A percentile compares a stretch with the other conserved stretches of the same genome.
These are phyloP conservation scores for Stictonetta naevosa DNA, from an alignment of 2,113 vertebrate genomes.

Conservation along the genomic window DNA sequence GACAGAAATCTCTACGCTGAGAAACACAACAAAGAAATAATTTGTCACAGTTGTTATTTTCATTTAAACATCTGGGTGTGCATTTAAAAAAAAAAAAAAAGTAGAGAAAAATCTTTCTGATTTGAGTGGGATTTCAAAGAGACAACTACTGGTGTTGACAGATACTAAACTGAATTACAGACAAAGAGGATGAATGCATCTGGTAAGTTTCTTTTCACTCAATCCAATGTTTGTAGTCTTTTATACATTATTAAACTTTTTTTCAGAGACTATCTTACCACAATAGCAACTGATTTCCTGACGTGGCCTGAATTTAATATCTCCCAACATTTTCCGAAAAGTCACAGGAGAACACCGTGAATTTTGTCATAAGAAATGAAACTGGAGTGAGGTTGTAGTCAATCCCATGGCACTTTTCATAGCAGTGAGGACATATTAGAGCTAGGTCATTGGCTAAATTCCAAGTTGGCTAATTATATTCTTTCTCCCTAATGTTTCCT, in stretches of 20 bases:
- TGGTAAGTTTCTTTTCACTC: background rate
- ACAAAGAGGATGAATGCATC: background rate
- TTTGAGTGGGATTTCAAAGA: background rate
- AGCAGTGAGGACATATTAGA: background rate
- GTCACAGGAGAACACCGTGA: background rate
- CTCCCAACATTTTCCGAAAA: background rate
- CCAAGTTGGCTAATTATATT: constrained; percentile 45
- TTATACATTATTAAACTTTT: background rate
- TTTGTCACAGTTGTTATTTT: background rate
- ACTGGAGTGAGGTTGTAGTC: background rate
- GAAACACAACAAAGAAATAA: background rate
- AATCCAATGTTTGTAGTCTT: background rate
- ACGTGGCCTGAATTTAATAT: background rate
- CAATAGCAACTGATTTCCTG: background rate
- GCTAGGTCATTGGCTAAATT: constrained; percentile 12
- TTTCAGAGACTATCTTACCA: background rate
- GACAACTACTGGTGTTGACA: background rate
- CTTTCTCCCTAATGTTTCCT: constrained; percentile 13
- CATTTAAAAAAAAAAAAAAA: background rate
- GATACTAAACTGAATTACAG: background rate
- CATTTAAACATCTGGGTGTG: background rate
- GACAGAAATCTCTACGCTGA: background rate
- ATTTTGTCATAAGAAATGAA: background rate
- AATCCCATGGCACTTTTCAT: background rate
- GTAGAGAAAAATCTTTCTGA: background rate